Evolutionary conservation across 2,888 invertebrate species (phyloP), one percentile per base, ranked within the genome.

Genomic region (Epinotia ramella): DNA sequence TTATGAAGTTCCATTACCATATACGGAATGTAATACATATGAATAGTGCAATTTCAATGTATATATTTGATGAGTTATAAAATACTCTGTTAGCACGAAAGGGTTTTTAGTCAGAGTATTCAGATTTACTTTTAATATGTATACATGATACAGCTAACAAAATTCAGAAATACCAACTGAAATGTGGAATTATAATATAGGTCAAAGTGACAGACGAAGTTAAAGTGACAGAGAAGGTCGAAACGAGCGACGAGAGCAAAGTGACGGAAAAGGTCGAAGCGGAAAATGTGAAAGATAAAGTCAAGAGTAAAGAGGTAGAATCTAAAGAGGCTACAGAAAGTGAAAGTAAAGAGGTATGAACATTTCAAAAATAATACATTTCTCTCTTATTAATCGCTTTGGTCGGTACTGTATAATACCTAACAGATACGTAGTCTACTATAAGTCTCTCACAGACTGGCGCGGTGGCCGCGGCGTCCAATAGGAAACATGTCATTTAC

Each of bases 331-430:
- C 56, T 9, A 40, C 18, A 12, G 68, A 59, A 20, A 68, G 24
- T 16, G 68, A 57, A 44, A 40, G 40, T 57, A 59, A 68, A 11
- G 68, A 68, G 68, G 68, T 68, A 68, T 57, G 68, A 18, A 11
- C 3, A 68, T 16, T 28, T 40, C 18, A 7, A n/a, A 13, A 53
- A 12, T 49, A 16, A 49, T 16, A n/a, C 5, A 49, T 49, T 49
- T 49, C 16, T 49, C 4, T 49, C 49, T 16, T 46, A 4, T 13
- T 46, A 33, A 6, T 33, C 33, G 33, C 33, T 33, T 33, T 33
- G 33, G 33, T 28, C 28, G 3, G 6, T 33, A 33, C 33, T 33
- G 33, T 33, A 33, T 33, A 33, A 33, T 33, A 33, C 33, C 33
- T 33, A 33, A 33, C 33, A 33, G 33, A 33, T 33, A 33, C 33